Conservation (phyloP, 2,888 invertebrate species). For the Anoplius nigerrimus region DNA sequence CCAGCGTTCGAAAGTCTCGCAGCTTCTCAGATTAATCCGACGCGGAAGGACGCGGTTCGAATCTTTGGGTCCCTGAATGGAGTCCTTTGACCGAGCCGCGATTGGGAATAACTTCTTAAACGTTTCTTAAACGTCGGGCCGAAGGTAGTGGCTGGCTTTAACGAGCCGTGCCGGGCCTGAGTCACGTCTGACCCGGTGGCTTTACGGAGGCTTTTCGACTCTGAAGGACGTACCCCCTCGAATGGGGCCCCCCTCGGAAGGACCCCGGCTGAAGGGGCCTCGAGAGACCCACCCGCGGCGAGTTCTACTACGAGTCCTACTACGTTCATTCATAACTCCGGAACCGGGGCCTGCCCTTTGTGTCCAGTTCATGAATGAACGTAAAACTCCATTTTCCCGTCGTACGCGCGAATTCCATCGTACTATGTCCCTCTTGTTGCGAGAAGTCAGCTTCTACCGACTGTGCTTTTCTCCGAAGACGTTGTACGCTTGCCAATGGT, state of each 20-base stretch:
- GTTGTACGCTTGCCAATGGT: no score
- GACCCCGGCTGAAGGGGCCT: conserved; percentile 27
- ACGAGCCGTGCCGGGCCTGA: conserved; percentile 58
- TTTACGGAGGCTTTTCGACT: conserved; percentile 11
- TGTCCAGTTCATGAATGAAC: conserved; percentile 64
- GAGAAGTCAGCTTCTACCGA: no score
- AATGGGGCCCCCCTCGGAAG: conserved; percentile 21
- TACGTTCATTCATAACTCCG: conserved; percentile 69
- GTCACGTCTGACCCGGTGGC: conserved; percentile 56
- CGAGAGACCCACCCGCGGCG: conserved; percentile 37
- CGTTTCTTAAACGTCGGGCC: conserved; percentile 63
- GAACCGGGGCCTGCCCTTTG: conserved; percentile 57
- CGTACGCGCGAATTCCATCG: no score
- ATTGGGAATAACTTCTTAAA: conserved; percentile 65
- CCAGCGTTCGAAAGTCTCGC: neutral
- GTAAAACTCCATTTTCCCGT: conserved; percentile 40
- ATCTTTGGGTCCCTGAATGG: conserved; percentile 31
- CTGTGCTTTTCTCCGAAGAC: no score
- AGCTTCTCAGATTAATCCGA: neutral
- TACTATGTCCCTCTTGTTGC: no score
- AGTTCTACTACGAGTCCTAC: conserved; percentile 56
- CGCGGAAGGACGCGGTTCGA: conserved; percentile 13
- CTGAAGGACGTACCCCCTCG: conserved; percentile 6
- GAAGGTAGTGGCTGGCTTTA: conserved; percentile 42
- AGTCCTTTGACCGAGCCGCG: conserved; percentile 16